phyloP scores from a whole-genome alignment of 2,113 vertebrate genomes.

The Dasyurus viverrinus region DNA sequence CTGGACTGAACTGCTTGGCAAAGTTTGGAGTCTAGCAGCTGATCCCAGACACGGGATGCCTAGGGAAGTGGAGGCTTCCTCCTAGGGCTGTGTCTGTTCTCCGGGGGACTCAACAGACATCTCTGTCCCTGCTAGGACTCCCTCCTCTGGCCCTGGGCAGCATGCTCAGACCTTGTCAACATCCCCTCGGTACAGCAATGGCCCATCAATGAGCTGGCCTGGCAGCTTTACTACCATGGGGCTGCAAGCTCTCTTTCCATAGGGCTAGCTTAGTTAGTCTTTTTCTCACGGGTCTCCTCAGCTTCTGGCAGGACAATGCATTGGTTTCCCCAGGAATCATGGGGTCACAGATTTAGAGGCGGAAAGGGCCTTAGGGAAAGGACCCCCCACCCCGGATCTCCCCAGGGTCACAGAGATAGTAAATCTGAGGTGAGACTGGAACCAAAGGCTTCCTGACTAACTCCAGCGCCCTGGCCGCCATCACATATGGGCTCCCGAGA shows the following conservation, averaged over 20 bases:
- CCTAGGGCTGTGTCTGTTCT: neutral
- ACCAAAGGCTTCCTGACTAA: no score
- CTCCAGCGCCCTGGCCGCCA: no score
- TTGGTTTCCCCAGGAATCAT: neutral
- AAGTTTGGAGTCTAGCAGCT: neutral
- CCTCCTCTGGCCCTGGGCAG: neutral
- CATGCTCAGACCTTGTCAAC: neutral
- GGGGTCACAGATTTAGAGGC: neutral
- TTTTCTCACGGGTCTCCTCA: neutral
- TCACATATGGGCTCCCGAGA: neutral
- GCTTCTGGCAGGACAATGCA: neutral
- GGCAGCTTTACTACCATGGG: neutral
- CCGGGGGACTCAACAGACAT: neutral
- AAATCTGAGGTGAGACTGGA: no score
- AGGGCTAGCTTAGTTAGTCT: neutral
- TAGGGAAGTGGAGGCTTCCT: neutral
- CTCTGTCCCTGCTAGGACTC: no score
- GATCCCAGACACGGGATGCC: neutral
- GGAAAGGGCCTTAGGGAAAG: neutral
- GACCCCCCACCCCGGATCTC: no score
- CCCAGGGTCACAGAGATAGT: neutral
- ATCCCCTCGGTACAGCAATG: no score
- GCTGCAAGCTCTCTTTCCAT: neutral
- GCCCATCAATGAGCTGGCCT: no score
- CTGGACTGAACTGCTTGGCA: neutral